These are phyloP conservation scores for Sarotherodon lohbergeri DNA, from an alignment of 2,113 vertebrate genomes.

Conservation along the genomic window DNA sequence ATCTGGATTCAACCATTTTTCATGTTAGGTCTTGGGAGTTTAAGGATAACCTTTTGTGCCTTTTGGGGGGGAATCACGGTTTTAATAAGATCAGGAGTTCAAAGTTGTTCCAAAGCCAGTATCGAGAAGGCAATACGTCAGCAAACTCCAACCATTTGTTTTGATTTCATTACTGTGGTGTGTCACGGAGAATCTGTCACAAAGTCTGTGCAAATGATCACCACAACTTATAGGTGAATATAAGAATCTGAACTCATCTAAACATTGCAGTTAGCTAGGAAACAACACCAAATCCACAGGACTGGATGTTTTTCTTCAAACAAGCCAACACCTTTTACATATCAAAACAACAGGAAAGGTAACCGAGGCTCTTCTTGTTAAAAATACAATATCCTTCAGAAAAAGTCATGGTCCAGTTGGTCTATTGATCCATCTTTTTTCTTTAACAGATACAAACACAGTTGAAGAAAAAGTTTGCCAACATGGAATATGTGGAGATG, in stretches of 20 bases:
- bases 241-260: neutral
- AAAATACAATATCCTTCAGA: neutral
- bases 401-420: neutral
- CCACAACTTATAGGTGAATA: neutral
- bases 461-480: neutral
- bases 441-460: neutral
- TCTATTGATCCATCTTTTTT: neutral
- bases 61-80: neutral
- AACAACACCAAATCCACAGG: neutral
- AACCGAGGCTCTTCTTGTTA: neutral
- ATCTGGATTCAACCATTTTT: conserved; percentile 37
- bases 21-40: neutral
- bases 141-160: neutral
- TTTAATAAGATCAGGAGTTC: neutral
- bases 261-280: neutral
- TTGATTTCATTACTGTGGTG: neutral
- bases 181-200: neutral
- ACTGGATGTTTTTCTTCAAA: neutral
- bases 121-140: neutral
- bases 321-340: neutral
- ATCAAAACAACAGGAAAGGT: neutral
- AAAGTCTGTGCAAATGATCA: neutral
- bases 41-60: neutral
- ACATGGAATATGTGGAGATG: neutral
- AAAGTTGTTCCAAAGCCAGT: neutral